phyloP scores from a whole-genome alignment of 1,140 invertebrate species.

The Triops longicaudatus region DNA sequence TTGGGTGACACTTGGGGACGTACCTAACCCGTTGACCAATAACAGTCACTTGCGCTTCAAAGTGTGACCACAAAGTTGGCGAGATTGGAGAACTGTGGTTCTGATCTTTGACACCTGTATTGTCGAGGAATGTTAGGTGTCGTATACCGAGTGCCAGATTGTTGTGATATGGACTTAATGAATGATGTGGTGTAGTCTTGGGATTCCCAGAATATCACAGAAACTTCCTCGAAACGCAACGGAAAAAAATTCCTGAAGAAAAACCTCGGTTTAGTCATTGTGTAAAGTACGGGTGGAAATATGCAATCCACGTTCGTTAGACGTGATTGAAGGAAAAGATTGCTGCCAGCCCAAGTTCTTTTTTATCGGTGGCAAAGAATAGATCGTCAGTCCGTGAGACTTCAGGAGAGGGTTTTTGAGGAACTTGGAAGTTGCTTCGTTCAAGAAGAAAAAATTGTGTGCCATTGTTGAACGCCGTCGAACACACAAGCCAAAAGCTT shows the following conservation, averaged over 20 bases:
- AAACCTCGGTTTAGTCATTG: neutral
- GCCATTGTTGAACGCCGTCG: neutral
- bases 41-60: neutral
- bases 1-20: neutral
- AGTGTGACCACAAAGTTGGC: neutral
- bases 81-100: neutral
- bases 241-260: neutral
- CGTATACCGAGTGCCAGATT: neutral
- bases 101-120: neutral
- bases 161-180: conserved; percentile 9
- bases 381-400: neutral
- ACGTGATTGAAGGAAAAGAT: conserved; percentile 15
- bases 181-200: neutral
- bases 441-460: neutral
- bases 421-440: neutral
- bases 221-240: neutral
- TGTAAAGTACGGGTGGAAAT: conserved; percentile 2
- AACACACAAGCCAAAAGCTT: neutral
- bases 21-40: neutral
- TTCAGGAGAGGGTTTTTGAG: neutral
- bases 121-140: neutral
- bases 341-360: neutral
- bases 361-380: neutral
- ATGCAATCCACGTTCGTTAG: conserved; percentile 10
- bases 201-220: neutral